Percentiles rank a stretch among this genome's conserved stretches.
Conservation (phyloP, 2,113 vertebrate species). For the Romanogobio albipinnatus region DNA sequence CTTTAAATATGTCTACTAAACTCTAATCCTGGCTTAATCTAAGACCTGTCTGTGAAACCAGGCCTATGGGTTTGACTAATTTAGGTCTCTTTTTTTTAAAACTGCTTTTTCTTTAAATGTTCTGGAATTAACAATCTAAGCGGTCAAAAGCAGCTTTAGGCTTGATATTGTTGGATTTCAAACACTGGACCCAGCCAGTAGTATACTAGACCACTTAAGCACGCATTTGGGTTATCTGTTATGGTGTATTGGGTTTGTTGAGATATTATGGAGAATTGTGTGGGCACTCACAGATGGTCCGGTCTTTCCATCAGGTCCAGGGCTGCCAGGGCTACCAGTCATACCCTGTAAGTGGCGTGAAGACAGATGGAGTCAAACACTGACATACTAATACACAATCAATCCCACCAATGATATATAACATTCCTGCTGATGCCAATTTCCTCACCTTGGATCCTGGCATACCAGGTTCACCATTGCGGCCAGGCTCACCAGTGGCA, state of each 20-base stretch:
- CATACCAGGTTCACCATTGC: conserved; percentile 91
- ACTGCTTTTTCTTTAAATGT: no score
- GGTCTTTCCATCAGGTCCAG: conserved; percentile 93
- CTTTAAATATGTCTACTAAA: no score
- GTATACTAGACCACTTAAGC: no score
- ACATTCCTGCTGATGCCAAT: background rate
- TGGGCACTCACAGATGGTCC: conserved; percentile 85
- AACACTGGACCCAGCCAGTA: no score
- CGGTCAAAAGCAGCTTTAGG: no score
- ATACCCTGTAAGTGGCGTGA: conserved; percentile 80
- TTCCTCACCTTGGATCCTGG: conserved; percentile 92
- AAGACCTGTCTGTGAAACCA: background rate
- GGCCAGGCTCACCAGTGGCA: conserved; percentile 90
- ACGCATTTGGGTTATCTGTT: background rate
- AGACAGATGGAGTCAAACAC: conserved; percentile 43
- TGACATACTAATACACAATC: background rate
- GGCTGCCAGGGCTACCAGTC: conserved; percentile 97
- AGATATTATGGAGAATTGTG: background rate
- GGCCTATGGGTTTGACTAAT: no score
- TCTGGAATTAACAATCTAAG: no score
- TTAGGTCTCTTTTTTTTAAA: no score
- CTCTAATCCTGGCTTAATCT: no score
- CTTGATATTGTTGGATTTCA: no score
- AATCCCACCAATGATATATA: background rate
- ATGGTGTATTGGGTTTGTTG: background rate